Percentiles rank a stretch among this genome's conserved stretches.
These are phyloP conservation scores for Anhinga anhinga DNA, from an alignment of 2,113 vertebrate species.

Conservation along the genomic window DNA sequence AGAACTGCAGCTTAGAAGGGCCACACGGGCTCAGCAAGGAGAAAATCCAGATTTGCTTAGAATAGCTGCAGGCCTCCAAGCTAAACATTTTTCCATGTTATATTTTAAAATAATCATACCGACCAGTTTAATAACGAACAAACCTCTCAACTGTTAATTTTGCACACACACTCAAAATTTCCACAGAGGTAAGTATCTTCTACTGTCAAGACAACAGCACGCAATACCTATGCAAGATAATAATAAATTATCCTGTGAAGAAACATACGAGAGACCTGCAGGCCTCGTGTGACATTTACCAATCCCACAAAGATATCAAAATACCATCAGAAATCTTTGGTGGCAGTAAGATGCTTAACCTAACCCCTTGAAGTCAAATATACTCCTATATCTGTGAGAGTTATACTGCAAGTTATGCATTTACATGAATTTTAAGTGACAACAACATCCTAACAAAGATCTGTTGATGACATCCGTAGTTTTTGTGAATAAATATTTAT, in stretches of 20 bases:
- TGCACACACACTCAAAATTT: not conserved
- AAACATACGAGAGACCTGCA: not conserved
- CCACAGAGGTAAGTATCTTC: not conserved
- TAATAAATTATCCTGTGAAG: not conserved
- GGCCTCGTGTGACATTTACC: not conserved
- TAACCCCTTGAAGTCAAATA: not conserved
- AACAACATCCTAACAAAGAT: not conserved
- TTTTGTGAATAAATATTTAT: not conserved
- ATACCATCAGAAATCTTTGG: not conserved
- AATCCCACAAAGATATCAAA: not conserved
- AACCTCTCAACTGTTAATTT: not conserved
- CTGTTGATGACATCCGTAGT: not conserved
- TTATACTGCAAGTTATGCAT: not conserved
- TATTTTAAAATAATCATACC: not conserved
- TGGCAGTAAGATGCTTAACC: not conserved
- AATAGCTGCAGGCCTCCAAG: not conserved
- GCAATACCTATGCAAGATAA: not conserved
- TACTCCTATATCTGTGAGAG: not conserved
- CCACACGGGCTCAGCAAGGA: not conserved
- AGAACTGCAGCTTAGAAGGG: not conserved
- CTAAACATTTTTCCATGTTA: not conserved
- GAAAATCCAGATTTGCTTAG: not conserved
- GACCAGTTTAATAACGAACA: not conserved
- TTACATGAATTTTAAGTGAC: not conserved
- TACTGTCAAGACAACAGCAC: not conserved